Percentiles rank a stretch among this genome's conserved stretches.
Conservation (phyloP, 2,113 vertebrate species). For the Thymallus thymallus region DNA sequence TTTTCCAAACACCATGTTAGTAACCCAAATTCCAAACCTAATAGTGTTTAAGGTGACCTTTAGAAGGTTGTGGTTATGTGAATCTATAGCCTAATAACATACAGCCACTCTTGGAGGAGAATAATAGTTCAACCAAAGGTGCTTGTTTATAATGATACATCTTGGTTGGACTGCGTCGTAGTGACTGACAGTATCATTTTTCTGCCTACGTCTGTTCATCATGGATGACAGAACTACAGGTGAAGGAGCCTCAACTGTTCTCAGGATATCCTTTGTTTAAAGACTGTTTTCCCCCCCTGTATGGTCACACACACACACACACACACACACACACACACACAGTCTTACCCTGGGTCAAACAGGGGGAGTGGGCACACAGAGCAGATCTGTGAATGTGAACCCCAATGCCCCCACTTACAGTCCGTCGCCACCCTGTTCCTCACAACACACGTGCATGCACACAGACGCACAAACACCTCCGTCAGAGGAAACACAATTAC, state of each 20-base stretch:
- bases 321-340: slow-evolving; percentile 5
- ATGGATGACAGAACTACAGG: slow-evolving; percentile 42
- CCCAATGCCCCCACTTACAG: neutral
- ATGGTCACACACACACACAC: slow-evolving; percentile 10
- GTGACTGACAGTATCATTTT: neutral
- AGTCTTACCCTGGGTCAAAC: neutral
- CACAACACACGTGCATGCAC: neutral
- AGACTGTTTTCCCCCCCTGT: slow-evolving; percentile 42
- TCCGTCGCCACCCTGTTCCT: neutral
- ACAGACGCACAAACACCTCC: slow-evolving; percentile 4
- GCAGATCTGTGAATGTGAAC: neutral
- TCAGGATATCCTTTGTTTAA: slow-evolving; percentile 70
- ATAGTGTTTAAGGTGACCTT: too few relatives aligned
- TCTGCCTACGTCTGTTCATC: neutral
- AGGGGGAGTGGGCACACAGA: slow-evolving; percentile 7
- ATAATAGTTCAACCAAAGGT: too few relatives aligned
- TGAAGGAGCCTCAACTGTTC: slow-evolving; percentile 39
- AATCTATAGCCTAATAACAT: too few relatives aligned
- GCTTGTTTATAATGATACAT: too few relatives aligned
- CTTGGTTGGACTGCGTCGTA: too few relatives aligned
- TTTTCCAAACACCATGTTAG: too few relatives aligned
- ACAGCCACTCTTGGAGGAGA: too few relatives aligned
- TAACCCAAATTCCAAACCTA: too few relatives aligned
- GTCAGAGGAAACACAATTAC: slow-evolving; percentile 36
- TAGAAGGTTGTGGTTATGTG: too few relatives aligned